Percentiles rank a stretch among this genome's conserved stretches.
Evolutionary conservation across 2,888 invertebrate genomes (phyloP).

Genomic region (Temnothorax ravouxi): DNA sequence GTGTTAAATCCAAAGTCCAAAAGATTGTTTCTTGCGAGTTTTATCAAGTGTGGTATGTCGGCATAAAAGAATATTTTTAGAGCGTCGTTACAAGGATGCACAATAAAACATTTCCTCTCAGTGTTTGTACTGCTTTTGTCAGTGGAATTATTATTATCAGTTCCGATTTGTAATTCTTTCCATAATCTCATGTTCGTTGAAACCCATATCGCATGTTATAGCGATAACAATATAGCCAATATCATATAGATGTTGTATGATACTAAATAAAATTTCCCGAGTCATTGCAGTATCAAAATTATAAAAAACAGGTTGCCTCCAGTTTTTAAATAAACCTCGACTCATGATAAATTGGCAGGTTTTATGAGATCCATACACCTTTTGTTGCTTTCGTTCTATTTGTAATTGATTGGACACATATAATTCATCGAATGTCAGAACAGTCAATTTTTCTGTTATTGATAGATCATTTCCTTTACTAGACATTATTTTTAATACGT

Average conservation of each 20-base stretch:
- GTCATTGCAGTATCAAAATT: background rate
- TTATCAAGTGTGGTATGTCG: background rate
- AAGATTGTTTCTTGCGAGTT: background rate
- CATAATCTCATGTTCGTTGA: background rate
- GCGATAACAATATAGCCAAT: background rate
- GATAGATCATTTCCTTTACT: background rate
- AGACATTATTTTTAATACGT: background rate
- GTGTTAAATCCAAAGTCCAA: background rate
- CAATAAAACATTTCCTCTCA: background rate
- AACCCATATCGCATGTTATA: background rate
- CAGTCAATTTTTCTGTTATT: background rate
- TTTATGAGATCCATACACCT: conserved; percentile 2
- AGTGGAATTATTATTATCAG: no score
- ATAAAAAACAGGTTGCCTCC: conserved; percentile 9
- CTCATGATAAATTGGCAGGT: conserved; percentile 11
- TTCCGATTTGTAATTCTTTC: background rate
- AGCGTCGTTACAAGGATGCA: background rate
- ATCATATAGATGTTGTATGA: background rate
- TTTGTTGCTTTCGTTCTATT: background rate
- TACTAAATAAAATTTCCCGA: background rate
- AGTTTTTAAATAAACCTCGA: background rate
- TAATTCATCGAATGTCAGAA: conserved; percentile 10
- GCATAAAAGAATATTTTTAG: conserved; percentile 20
- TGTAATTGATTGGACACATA: conserved; percentile 3
- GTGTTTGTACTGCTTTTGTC: background rate